Evolutionary conservation across 2,888 invertebrate species (phyloP).

Genomic region (Thera obeliscata): DNA sequence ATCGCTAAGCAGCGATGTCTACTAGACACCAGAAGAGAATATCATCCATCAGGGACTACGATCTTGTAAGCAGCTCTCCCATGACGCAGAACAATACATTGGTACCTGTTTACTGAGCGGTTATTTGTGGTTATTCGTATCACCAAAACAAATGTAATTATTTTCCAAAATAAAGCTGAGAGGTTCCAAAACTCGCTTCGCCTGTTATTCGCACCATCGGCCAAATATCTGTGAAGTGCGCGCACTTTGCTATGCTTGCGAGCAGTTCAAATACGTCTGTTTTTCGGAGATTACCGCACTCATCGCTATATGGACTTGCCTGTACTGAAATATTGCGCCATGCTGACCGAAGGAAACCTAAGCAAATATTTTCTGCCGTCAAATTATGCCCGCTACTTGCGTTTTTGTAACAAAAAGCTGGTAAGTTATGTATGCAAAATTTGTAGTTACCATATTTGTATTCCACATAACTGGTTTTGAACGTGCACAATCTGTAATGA

Average conservation of each 20-base stretch:
- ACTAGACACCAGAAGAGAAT: too few relatives aligned
- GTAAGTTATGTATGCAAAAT: background rate
- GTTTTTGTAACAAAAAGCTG: conserved; percentile 5
- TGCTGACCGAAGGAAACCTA: conserved; percentile 30
- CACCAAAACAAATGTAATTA: too few relatives aligned
- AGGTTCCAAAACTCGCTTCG: background rate
- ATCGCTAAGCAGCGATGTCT: too few relatives aligned
- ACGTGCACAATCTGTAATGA: too few relatives aligned
- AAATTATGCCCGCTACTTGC: conserved; percentile 11
- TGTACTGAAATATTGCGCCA: conserved; percentile 26
- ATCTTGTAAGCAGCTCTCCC: too few relatives aligned
- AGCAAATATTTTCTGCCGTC: conserved; percentile 17
- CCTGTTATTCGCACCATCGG: conserved; percentile 43
- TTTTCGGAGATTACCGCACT: conserved; percentile 56
- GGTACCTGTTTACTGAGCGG: too few relatives aligned
- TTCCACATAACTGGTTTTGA: too few relatives aligned
- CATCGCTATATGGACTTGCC: conserved; percentile 42
- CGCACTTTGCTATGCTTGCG: conserved; percentile 58
- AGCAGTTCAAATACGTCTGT: conserved; percentile 55
- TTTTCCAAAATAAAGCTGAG: too few relatives aligned
- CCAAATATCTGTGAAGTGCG: conserved; percentile 62
- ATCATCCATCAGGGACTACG: too few relatives aligned
- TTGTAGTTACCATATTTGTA: too few relatives aligned
- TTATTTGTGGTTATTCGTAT: too few relatives aligned
- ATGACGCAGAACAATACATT: too few relatives aligned